Evolutionary conservation across 53 echinoderm and acorn worm genomes (phyloP), one percentile per base, ranked within the genome.

Genomic region (Patiria pectinifera): DNA sequence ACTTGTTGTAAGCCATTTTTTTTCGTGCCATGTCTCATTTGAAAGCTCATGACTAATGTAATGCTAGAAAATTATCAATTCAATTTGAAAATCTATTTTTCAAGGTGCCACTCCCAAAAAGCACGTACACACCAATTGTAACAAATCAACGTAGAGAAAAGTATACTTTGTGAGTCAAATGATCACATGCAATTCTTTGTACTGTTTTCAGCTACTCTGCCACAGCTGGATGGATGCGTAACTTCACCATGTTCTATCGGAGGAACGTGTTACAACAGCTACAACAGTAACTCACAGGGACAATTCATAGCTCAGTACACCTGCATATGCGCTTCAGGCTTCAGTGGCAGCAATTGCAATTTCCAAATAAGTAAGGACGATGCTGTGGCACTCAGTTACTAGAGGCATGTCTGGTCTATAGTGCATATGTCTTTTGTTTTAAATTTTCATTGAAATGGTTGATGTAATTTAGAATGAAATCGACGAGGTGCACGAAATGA

Each of bases 241-340:
- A 92, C 63, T 83, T 61, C n/a, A 18, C 96, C 95, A 62, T 98
- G 99, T 59, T 5, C 60, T 78, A 97, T 95, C 70, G 91, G 91
- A 49, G 96, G 84, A n/a, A 87, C 87, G 15, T 98, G 99, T 66
- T 80, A 91, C 82, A 96, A 97, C 93, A 96, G 95, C 59, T 95
- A 95, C 83, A 84, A 93, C 85, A 93, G 89, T 48, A 78, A 87
- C 49, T 60, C 76, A 2, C 59, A 44, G n/a, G 22, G 16, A 3
- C 25, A 62, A n/a, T 90, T 82, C 76, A 48, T 82, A 16, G 47
- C 82, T 3, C 95, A 97, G 78, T 97, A 97, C 85, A 82, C 94
- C 3, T 97, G 97, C 63, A 86, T 97, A 66, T 97, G 97, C 69
- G 48, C 25, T 2, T 4, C 19, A 0, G 97, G 97, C 53, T 95